phyloP scores from a whole-genome alignment of 2,797 vertebrate genomes.

The Carcharodon carcharias region DNA sequence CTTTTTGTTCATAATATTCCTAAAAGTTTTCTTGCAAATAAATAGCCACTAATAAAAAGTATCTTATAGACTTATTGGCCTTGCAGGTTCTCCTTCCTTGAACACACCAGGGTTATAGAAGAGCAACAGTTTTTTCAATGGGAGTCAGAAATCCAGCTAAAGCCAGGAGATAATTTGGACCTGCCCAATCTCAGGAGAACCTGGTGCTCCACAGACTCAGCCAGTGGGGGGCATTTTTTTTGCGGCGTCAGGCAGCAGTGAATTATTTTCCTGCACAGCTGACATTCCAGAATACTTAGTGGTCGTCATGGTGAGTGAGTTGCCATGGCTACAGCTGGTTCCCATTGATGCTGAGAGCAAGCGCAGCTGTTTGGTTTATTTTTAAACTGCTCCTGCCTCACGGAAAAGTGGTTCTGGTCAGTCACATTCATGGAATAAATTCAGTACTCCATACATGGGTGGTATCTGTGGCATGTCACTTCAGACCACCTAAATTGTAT shows the following conservation, averaged over 20 bases:
- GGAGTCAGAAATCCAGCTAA: neutral
- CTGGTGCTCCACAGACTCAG: neutral
- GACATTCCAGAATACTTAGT: constrained; percentile 28
- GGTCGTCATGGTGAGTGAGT: constrained; percentile 23
- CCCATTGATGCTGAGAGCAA: constrained; percentile 27
- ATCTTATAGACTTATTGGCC: neutral
- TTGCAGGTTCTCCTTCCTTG: neutral
- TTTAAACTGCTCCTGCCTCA: neutral
- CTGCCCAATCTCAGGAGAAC: neutral
- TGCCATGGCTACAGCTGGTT: constrained; percentile 23
- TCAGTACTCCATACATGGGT: neutral
- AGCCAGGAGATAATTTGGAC: neutral
- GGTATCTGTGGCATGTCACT: neutral
- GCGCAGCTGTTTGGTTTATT: constrained; percentile 29
- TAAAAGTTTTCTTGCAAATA: neutral
- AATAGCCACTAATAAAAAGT: neutral
- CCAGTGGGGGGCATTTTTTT: neutral
- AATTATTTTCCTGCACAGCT: constrained; percentile 5
- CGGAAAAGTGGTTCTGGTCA: neutral
- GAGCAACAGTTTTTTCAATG: neutral
- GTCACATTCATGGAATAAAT: neutral
- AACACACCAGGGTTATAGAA: neutral
- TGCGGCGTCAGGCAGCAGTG: neutral
- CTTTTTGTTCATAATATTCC: neutral
- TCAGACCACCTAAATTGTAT: neutral